Conservation (phyloP, 2,888 invertebrate genomes). For the Synanthedon myopaeformis region DNA sequence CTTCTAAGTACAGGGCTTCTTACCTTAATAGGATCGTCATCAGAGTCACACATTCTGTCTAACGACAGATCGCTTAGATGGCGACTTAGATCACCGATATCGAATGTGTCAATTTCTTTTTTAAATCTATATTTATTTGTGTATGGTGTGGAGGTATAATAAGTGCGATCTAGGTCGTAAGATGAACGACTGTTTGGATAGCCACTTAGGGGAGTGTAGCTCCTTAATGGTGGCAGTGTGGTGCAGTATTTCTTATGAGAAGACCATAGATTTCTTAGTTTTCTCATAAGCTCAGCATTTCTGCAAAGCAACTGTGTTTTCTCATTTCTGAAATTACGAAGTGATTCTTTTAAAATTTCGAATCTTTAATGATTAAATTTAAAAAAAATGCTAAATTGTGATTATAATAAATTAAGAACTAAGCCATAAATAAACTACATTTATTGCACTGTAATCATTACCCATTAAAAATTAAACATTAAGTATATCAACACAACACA, state of each 20-base stretch:
- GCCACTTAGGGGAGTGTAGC: constrained; percentile 53
- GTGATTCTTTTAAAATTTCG: not conserved
- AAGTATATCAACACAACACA: no score
- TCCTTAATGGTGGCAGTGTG: constrained; percentile 40
- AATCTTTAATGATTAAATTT: not conserved
- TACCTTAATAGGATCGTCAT: constrained; percentile 57
- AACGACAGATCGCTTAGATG: constrained; percentile 53
- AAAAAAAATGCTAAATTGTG: no score
- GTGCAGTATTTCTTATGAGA: constrained; percentile 72
- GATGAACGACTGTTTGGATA: constrained; percentile 58
- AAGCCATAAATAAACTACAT: constrained; percentile 9
- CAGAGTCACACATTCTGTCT: constrained; percentile 50
- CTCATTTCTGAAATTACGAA: constrained; percentile 64
- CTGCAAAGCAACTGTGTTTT: constrained; percentile 71
- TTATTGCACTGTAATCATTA: constrained; percentile 45
- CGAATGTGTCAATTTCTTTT: constrained; percentile 21
- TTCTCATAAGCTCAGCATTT: constrained; percentile 72
- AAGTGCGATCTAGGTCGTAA: constrained; percentile 59
- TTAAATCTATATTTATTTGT: constrained; percentile 47
- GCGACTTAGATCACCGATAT: constrained; percentile 36
- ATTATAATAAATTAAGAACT: no score
- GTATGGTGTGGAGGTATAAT: constrained; percentile 51
- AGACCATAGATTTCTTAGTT: constrained; percentile 72
- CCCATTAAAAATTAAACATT: constrained; percentile 22
- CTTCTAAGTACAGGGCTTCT: constrained; percentile 9